Percentiles rank a stretch among this genome's conserved stretches.
Evolutionary conservation across 1,140 invertebrate species (phyloP).

Genomic region (Zaprionus ornatus): DNA sequence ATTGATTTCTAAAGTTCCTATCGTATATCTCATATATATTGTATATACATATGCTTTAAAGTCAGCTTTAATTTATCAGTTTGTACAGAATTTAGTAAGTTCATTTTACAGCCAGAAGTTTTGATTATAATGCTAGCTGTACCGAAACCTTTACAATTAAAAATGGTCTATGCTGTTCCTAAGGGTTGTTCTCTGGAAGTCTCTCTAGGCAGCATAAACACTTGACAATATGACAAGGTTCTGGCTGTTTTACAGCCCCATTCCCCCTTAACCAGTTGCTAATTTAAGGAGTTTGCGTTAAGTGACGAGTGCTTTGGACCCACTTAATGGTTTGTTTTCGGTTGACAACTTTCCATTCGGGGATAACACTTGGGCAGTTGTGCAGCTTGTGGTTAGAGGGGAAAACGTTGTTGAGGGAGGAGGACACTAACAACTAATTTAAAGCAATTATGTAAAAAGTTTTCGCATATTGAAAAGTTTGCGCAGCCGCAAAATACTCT

Average conservation of each 20-base stretch:
- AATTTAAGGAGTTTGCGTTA: slow-evolving; percentile 52
- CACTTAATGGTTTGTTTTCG: slow-evolving; percentile 82
- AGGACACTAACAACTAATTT: slow-evolving; percentile 78
- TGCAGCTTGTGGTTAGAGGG: slow-evolving; percentile 59
- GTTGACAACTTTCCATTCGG: slow-evolving; percentile 74
- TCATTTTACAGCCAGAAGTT: not conserved
- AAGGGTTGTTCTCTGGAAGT: not conserved
- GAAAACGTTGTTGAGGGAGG: not conserved
- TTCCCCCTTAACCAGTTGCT: slow-evolving; percentile 39
- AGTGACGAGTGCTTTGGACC: slow-evolving; percentile 66
- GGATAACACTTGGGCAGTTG: slow-evolving; percentile 62
- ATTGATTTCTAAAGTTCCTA: not conserved
- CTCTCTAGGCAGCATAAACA: slow-evolving; percentile 52
- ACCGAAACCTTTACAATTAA: not conserved
- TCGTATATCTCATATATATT: not conserved
- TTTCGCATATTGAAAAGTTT: slow-evolving; percentile 62
- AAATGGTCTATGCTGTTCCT: not conserved
- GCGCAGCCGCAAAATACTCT: slow-evolving; percentile 48
- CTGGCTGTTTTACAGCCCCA: not conserved
- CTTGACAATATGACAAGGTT: slow-evolving; percentile 70
- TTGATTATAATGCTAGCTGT: slow-evolving; percentile 2
- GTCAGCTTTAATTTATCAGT: not conserved
- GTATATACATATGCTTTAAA: too few relatives aligned
- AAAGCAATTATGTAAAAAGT: slow-evolving; percentile 81
- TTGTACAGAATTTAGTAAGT: not conserved